Conservation (phyloP, 2,113 vertebrate genomes). For the Solenodon paradoxus region DNA sequence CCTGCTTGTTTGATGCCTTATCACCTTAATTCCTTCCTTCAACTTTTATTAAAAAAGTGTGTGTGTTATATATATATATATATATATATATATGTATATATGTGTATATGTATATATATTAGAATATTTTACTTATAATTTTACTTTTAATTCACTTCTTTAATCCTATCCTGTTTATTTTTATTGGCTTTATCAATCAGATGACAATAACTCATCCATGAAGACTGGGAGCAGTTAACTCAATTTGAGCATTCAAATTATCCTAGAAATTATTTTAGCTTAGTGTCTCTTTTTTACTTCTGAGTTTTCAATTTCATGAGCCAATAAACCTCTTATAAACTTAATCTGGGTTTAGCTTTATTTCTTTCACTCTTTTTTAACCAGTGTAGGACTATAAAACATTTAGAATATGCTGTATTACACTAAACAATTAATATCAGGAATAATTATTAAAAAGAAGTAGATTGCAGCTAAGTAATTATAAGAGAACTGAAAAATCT, state of each 20-base stretch:
- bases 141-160: too few species aligned
- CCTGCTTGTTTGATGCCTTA: too few species aligned
- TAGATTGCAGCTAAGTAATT: neutral
- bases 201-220: neutral
- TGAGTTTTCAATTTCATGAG: neutral
- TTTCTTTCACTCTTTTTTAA: neutral
- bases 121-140: too few species aligned
- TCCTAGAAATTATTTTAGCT: neutral
- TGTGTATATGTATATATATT: too few species aligned
- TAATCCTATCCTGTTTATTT: neutral
- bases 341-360: neutral
- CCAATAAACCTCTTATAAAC: neutral
- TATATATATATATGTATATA: too few species aligned
- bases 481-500: neutral
- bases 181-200: neutral
- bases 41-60: too few species aligned
- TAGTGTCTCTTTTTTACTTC: neutral
- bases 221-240: neutral
- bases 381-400: neutral
- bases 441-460: neutral
- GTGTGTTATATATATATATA: too few species aligned
- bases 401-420: neutral
- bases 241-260: neutral
- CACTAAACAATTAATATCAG: neutral
- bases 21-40: too few species aligned